Base-by-base conservation (phyloP, 2,888 invertebrate genomes). In the Crocallis elinguaria region DNA sequence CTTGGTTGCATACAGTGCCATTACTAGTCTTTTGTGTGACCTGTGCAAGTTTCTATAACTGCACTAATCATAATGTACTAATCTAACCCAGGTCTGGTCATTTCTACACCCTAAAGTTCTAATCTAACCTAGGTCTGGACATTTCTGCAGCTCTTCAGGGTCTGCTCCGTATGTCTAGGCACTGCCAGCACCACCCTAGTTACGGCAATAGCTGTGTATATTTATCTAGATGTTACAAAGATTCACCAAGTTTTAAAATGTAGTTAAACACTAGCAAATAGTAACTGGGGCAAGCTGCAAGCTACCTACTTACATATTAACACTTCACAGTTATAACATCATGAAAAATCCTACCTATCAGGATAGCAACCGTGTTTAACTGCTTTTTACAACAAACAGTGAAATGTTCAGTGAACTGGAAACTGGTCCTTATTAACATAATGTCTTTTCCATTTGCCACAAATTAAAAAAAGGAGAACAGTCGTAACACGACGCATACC, bases 401-500 rank as follows among this genome's bases (percentile, higher is more conserved):
- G 75, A 73, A 74, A 65, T 60, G 66, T 57, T 66, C 63, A 78
- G 68, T 85, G 71, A 75, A 74, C 69, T 77, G 73, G 73, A 83
- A 86, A 82, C 64, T 72, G 65, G 70, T 70, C 50, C 70, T 53
- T 62, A 80, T 83, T 80, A 75, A 44, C 77, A 80, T 81, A 77
- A 16, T 44, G 51, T 23, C 21, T 27, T 19, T 32, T 13, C 30
- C 12, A 48, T 27, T 19, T 32, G 19, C 30, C 12, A 48, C 19
- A 19, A 48, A 60, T 45, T 59, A 62, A 66, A 64, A 66, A 69
- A 64, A 49, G n/a, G 19, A 42, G 38, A 58, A 45, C 43, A 14
- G 49, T 41, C 29, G 38, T 13, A 12, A 63, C 65, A 52, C 30
- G 60, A 49, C 21, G 19, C 52, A 48, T 66, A 67, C 62, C 70